Evolutionary conservation across 2,797 vertebrate species (phyloP), one percentile per base, ranked within the genome.

Genomic region (Sebastes trivittatus): DNA sequence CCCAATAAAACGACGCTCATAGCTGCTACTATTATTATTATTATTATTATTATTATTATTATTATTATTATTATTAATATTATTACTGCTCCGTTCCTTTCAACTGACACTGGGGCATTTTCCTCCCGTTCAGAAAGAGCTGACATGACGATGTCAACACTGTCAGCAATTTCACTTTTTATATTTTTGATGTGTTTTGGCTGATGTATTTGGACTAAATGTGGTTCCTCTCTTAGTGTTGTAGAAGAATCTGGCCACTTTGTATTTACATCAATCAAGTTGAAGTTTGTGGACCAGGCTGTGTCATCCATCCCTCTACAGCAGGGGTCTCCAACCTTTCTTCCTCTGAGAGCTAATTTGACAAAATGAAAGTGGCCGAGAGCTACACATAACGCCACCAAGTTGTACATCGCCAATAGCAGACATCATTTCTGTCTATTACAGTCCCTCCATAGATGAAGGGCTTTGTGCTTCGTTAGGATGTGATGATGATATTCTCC

Each of bases 1-100:
- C 75, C 71, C 30, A 42, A 30, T 67, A 77, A 69, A 83, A 73
- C 52, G 58, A 68, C 64, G 62, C 29, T 52, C 46, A 42, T n/a
- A 30, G 73, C 81, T 49, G 38, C 38, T 42, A 42, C 13, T 16
- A 42, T 42, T 42, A 42, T 42, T 42, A 42, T 42, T 42, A 38
- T 42, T 34, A 29, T 29, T 29, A 29, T 29, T 29, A 32, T 32
- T 34, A 34, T n/a, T n/a, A n/a, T n/a, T n/a, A n/a, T n/a, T n/a
- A n/a, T 38, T 38, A 42, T 42, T 42, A 16, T 42, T 42, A 42
- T 42, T 16, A 42, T 42, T 42, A 42, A 7, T 42, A 42, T 30
- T 29, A 64, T 74, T 69, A 66, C 32, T 11, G 11, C 23, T 30
- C 20, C 6, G 3, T 32, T 63, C 22, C 29, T 60, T 52, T 72